Percentiles rank a stretch among this genome's conserved stretches.
These are phyloP conservation scores for Hydriomena furcata DNA, from an alignment of 2,888 invertebrate genomes.

Conservation along the genomic window DNA sequence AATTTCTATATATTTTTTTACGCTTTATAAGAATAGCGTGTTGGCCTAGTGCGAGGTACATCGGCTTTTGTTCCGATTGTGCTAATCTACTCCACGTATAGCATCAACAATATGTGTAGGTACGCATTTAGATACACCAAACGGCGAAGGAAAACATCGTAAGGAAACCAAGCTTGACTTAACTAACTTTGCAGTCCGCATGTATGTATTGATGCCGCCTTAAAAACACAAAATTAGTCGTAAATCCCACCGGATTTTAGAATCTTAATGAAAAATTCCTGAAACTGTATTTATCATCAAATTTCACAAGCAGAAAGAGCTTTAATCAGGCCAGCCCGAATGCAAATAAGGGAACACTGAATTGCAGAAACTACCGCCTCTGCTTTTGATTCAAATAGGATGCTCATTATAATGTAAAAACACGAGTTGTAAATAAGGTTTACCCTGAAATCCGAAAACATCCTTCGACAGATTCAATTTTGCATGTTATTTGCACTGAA, in stretches of 20 bases:
- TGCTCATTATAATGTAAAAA: conserved; percentile 52
- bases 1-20: conserved; percentile 9
- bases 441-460: conserved; percentile 31
- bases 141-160: no score
- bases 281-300: conserved; percentile 2
- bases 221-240: no score
- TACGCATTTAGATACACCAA: no score
- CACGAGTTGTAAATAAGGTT: conserved; percentile 43
- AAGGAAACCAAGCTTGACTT: no score
- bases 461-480: conserved; percentile 35
- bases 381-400: conserved; percentile 42
- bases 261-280: background rate
- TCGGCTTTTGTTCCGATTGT: no score
- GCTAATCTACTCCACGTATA: no score
- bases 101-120: no score
- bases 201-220: no score
- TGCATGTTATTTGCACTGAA: conserved; percentile 32
- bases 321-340: conserved; percentile 43
- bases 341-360: conserved; percentile 42
- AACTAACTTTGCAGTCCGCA: no score
- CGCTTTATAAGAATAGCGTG: background rate
- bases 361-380: conserved; percentile 34
- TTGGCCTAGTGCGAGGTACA: no score
- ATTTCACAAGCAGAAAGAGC: conserved; percentile 8
- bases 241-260: no score